Evolutionary conservation across 2,888 invertebrate species (phyloP).

Genomic region (Yponomeuta malinellus): DNA sequence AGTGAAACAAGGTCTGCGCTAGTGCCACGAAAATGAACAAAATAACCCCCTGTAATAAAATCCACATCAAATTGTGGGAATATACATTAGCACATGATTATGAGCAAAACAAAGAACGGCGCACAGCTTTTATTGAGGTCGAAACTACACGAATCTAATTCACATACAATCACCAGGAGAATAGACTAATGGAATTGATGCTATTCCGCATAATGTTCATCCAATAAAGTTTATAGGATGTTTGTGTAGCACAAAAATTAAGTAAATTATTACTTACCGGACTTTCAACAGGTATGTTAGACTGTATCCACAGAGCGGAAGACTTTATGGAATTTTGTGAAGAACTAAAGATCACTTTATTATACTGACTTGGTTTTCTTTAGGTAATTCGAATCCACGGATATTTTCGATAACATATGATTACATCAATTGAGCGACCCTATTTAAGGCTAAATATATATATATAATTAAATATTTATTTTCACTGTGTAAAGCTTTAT

Average conservation of each 20-base stretch:
- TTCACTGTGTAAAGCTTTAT: too few species aligned
- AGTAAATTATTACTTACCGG: too few species aligned
- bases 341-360: background rate
- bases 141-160: background rate
- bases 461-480: too few species aligned
- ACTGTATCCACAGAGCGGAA: too few species aligned
- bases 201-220: constrained; percentile 9
- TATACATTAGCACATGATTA: constrained; percentile 5
- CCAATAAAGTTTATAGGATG: background rate
- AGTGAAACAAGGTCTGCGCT: background rate
- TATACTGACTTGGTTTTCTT: background rate
- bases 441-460: too few species aligned
- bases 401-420: too few species aligned
- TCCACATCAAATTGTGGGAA: constrained; percentile 7
- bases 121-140: constrained; percentile 2
- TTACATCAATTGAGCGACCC: too few species aligned
- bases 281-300: too few species aligned
- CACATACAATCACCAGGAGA: constrained; percentile 7
- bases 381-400: too few species aligned
- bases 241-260: background rate
- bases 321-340: too few species aligned
- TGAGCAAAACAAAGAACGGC: background rate
- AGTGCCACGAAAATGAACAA: background rate
- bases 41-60: background rate
- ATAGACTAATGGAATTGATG: constrained; percentile 9